Base-by-base conservation (phyloP, 2,797 vertebrate species). In the Pseudochirops cupreus region DNA sequence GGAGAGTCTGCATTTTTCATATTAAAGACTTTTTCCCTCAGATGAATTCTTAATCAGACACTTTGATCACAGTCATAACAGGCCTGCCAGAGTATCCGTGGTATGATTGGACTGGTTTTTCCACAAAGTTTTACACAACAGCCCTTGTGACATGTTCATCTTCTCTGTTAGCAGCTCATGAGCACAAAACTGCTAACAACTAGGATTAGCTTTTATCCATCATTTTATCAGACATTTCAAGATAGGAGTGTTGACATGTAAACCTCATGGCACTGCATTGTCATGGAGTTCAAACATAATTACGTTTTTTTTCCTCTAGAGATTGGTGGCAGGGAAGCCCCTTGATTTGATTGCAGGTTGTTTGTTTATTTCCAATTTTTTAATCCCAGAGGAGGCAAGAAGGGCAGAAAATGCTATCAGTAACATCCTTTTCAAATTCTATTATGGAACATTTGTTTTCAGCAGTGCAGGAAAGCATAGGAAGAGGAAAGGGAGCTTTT, bases 81-180 rank as follows among this genome's bases (percentile, higher is more conserved):
- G 59, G 89, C 90, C 91, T 95, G 89, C 58, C 50, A 91, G 82
- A 18, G 18, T 39, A n/a, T 59, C 16, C 90, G 31, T 67, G 92
- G 91, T 97, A 90, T 92, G 94, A 89, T 1, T 96, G 56, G 74
- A 95, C 56, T 59, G 93, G 93, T 56, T 94, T 87, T 95, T 94
- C 21, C 11, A 31, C 12, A 2, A n/a, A 50, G 39, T 57, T 89
- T 82, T 82, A 82, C 46, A 28, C 6, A 9, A 53, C 67, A 92
- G 91, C n/a, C 55, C 14, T n/a, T 67, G 29, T 94, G 87, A 93
- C 57, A 39, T 56, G 91, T 29, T 90, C 56, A 55, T 10, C 50
- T 91, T 91, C 39, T 56, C 93, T 94, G 89, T 82, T 90, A 92
- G 92, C 12, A 74, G 92, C 62, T 0, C 55, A 39, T 89, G 91